Conservation (phyloP, 2,113 vertebrate genomes). For the Columba livia region DNA sequence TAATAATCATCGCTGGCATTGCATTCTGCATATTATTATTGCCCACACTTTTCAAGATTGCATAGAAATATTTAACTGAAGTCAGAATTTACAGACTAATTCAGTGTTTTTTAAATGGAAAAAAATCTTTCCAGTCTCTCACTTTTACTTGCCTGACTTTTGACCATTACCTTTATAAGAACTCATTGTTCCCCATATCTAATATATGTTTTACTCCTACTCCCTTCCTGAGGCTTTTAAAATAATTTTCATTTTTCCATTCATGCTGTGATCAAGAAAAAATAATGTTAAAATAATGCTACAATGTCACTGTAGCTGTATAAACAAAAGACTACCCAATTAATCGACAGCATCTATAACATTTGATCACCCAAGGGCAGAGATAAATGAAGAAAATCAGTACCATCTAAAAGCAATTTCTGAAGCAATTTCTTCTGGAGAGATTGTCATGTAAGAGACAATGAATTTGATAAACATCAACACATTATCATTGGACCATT, state of each 20-base stretch:
- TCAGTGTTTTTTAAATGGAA: not conserved
- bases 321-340: not conserved
- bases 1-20: not conserved
- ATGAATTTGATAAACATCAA: constrained; percentile 22
- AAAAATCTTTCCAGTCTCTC: not conserved
- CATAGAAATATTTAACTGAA: not conserved
- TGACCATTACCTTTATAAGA: not conserved
- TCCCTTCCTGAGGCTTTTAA: not conserved
- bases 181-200: not conserved
- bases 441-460: constrained; percentile 11
- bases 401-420: constrained; percentile 39
- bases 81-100: not conserved
- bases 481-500: not conserved
- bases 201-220: not conserved
- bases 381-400: not conserved
- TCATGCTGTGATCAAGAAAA: not conserved
- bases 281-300: not conserved
- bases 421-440: constrained; percentile 13
- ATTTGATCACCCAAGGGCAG: constrained; percentile 14
- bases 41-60: not conserved
- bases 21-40: not conserved
- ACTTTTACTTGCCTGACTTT: not conserved
- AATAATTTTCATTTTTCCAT: not conserved
- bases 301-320: not conserved
- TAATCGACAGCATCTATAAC: constrained; percentile 24